Percentiles rank a stretch among this genome's conserved stretches.
Conservation (phyloP, 2,113 vertebrate genomes). For the Phalacrocorax brasilianus region DNA sequence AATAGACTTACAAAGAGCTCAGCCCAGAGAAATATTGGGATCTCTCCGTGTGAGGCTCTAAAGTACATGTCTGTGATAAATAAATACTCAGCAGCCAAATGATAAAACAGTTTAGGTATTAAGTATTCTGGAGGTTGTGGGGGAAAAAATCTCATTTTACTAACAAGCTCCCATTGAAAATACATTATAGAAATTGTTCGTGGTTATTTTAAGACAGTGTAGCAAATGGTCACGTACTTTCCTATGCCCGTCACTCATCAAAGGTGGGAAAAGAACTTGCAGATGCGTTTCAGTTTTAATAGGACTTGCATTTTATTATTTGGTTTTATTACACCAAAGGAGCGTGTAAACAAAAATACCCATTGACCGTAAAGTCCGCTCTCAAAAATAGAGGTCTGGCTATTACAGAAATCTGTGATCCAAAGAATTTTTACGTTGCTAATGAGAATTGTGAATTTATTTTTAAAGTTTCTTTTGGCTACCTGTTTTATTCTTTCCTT, state of each 20-base stretch:
- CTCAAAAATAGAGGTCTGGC: neutral
- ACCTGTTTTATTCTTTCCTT: conserved; percentile 7
- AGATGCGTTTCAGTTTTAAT: conserved; percentile 20
- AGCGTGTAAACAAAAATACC: neutral
- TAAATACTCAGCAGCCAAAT: conserved; percentile 9
- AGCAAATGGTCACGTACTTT: neutral
- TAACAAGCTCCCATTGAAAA: conserved; percentile 43
- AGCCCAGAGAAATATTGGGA: neutral
- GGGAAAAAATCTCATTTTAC: neutral
- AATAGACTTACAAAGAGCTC: conserved; percentile 27
- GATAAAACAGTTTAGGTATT: conserved; percentile 27
- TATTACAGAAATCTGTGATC: neutral
- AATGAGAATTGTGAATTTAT: conserved; percentile 46
- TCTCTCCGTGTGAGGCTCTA: neutral
- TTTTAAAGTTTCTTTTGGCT: conserved; percentile 38
- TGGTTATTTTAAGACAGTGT: conserved; percentile 24
- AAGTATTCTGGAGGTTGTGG: conserved; percentile 35
- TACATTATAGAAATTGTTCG: neutral
- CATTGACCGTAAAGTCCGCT: neutral
- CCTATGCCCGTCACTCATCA: conserved; percentile 19
- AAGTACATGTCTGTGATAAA: conserved; percentile 3
- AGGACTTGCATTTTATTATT: conserved; percentile 34
- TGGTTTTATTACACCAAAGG: conserved; percentile 34
- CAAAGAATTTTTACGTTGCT: conserved; percentile 21
- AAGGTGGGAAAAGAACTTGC: conserved; percentile 10